phyloP scores from a whole-genome alignment of 2,797 vertebrate species.

The Pelodytes ibericus region DNA sequence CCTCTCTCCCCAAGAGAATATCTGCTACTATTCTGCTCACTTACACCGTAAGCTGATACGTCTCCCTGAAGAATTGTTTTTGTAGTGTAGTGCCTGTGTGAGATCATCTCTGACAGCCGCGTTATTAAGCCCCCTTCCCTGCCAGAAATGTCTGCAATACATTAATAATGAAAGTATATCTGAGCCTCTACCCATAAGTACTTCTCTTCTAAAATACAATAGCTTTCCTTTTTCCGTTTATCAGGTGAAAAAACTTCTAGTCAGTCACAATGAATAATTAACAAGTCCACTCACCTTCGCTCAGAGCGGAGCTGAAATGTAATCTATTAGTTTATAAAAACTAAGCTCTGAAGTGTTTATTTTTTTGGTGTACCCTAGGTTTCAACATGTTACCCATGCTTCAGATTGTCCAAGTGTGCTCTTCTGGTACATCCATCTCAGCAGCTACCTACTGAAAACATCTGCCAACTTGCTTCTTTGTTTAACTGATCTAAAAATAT shows the following conservation, averaged over 20 bases:
- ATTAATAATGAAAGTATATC: constrained; percentile 39
- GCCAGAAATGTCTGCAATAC: constrained; percentile 9
- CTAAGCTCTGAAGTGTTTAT: too few relatives aligned
- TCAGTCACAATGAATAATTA: constrained; percentile 42
- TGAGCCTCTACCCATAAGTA: background rate
- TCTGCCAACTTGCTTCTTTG: too few relatives aligned
- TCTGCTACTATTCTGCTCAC: constrained; percentile 1
- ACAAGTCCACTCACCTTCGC: background rate
- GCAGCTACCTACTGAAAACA: too few relatives aligned
- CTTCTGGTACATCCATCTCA: too few relatives aligned
- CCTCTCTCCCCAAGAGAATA: background rate
- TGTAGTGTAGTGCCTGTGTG: background rate
- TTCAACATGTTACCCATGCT: too few relatives aligned
- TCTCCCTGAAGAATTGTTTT: constrained; percentile 8
- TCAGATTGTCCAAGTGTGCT: too few relatives aligned
- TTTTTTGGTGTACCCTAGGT: too few relatives aligned
- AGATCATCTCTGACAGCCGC: background rate
- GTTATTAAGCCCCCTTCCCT: constrained; percentile 22
- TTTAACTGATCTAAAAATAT: too few relatives aligned
- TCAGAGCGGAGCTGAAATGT: background rate
- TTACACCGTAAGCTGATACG: constrained; percentile 2
- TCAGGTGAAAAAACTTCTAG: constrained; percentile 24
- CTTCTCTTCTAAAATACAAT: constrained; percentile 7
- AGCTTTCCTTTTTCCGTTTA: constrained; percentile 13
- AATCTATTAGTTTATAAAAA: background rate